Conservation (phyloP, 2,113 vertebrate species). For the Bothrops jararaca region DNA sequence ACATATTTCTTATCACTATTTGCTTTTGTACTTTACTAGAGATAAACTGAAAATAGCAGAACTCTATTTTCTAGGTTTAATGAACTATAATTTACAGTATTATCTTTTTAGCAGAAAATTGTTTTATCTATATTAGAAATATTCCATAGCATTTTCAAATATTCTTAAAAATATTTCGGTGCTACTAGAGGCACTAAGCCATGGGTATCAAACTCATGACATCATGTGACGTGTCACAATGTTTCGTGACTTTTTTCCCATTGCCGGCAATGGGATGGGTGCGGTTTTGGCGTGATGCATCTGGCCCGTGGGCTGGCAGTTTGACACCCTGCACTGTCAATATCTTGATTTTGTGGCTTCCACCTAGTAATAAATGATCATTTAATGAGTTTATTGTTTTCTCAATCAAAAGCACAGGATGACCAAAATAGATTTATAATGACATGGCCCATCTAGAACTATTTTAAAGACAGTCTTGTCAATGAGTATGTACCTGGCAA, state of each 20-base stretch:
- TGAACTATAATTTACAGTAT: not conserved
- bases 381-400: not conserved
- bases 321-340: no score
- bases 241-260: no score
- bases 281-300: no score
- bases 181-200: not conserved
- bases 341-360: not conserved
- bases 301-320: no score
- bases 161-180: not conserved
- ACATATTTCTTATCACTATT: not conserved
- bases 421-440: not conserved
- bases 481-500: not conserved
- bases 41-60: not conserved
- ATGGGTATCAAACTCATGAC: no score
- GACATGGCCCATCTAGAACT: not conserved
- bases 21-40: not conserved
- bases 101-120: conserved; percentile 22
- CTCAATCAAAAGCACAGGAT: not conserved
- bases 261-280: no score
- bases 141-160: not conserved
- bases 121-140: conserved; percentile 4
- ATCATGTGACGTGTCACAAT: no score
- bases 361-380: not conserved
- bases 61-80: not conserved
- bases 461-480: not conserved